Evolutionary conservation across 2,888 invertebrate species (phyloP), one percentile per base, ranked within the genome.

Genomic region (Pollenia angustigena): DNA sequence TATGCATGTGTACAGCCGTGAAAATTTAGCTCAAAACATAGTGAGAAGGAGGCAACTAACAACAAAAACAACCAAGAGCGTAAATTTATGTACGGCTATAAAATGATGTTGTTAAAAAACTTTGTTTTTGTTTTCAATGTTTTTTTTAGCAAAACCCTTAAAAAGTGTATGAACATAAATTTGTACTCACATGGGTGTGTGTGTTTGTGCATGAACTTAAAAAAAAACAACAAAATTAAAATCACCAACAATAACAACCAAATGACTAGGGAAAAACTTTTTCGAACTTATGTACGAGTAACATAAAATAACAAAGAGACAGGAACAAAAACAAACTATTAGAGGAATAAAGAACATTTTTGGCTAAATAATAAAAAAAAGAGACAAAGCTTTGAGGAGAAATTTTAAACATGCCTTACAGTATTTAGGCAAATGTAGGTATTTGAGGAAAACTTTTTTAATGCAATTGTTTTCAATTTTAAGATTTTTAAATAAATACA

Each of bases 81-180:
- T 62, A 62, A 80, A 85, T 85, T 81, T 80, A 85, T 85, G 75
- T 75, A 75, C 46, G 72, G 74, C 60, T 75, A 68, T 74, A 79
- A 84, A 80, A 80, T 80, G 62, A 80, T 42, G 72, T 69, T 80
- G 60, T 85, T 68, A 80, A 80, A 80, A 76, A 79, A 79, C 14
- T 79, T 74, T 79, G 52, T 64, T 40, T 69, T 9, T 46, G 40
- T 60, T 42, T 81, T 58, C 11, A 60, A n/a, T 12, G 40, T 42
- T n/a, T 42, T 18, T 69, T 75, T 40, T 54, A 44, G 42, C 52
- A 58, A 56, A 83, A 46, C 46, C 46, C n/a, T 62, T 46, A 60
- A 78, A 66, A 64, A 40, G 23, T 42, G 48, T 54, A 71, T 46
- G 44, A 18, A 50, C 56, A 76, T 54, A 76, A 66, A 56, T 14